These are phyloP conservation scores for Glyptemys insculpta DNA, from an alignment of 2,797 vertebrate species.

Conservation along the genomic window DNA sequence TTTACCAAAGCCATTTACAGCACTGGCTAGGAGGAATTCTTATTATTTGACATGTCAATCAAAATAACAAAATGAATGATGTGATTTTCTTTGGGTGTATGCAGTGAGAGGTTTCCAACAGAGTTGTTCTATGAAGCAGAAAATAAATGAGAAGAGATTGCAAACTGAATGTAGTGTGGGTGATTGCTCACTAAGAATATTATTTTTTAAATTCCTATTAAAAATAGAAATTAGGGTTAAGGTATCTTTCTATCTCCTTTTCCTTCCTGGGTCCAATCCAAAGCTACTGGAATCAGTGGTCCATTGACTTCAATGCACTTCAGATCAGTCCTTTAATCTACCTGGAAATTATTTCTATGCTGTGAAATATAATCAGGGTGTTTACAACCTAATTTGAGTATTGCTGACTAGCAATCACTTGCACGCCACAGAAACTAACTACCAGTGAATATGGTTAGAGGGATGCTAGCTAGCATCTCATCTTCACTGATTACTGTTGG, in stretches of 20 bases:
- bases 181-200: no score
- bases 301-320: background rate
- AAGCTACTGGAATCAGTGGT: background rate
- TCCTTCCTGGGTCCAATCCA: background rate
- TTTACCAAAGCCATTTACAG: conserved; percentile 37
- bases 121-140: conserved; percentile 50
- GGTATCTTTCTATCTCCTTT: background rate
- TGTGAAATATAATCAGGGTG: background rate
- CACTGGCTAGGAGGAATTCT: background rate
- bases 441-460: background rate
- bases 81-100: conserved; percentile 30
- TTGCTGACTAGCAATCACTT: background rate
- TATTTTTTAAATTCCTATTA: background rate
- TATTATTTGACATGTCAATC: no score
- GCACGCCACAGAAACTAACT: background rate
- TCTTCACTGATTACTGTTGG: background rate
- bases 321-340: background rate
- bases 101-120: conserved; percentile 45
- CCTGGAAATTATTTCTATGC: background rate
- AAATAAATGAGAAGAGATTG: background rate
- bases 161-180: no score
- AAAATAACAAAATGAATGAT: background rate
- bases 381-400: background rate
- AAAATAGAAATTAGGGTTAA: background rate
- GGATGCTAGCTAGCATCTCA: no score